Base-by-base conservation (phyloP, 1,140 invertebrate genomes). In the Euwallacea similis region DNA sequence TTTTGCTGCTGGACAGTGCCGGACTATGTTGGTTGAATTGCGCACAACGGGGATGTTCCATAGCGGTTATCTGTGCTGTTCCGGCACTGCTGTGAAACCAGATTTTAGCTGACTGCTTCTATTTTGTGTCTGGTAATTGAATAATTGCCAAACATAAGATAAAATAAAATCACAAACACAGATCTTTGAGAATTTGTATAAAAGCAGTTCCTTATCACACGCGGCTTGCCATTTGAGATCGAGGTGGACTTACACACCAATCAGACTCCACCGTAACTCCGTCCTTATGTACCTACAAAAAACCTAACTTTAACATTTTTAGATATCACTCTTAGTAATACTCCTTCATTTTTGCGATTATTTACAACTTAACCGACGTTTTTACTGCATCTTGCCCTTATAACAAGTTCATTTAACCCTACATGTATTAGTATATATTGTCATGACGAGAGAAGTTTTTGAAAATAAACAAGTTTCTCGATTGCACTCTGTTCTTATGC, bases 181-280 rank as follows among this genome's bases (percentile, higher is more conserved):
- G 78, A 81, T 81, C 79, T 81, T 78, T 79, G 73, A 79, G 73
- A 79, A 80, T 63, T 54, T 80, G 60, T 70, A 72, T 78, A 81
- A 80, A 80, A 81, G 78, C 79, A 79, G 74, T 78, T 77, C 78
- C 21, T 79, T 81, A 81, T 81, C 79, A 81, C 80, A 74, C 75
- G 21, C 21, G 75, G 79, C 78, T 73, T 72, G 74, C 75, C 59
- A 66, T 64, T 63, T 69, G 65, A 73, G 66, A 73, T 65, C 79
- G 78, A 81, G 79, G 80, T 81, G 77, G 77, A 79, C 59, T 42
- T 54, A 15, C 68, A 47, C 13, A 11, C 13, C n/a, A 66, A 46
- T 44, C 47, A 9, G 54, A 56, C 62, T 69, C 62, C 63, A 55
- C 56, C 63, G 33, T 64, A 71, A 42, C 64, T 64, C 75, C 66